Evolutionary conservation across 2,113 vertebrate genomes (phyloP), one percentile per base, ranked within the genome.

Genomic region (Craseonycteris thonglongyai): DNA sequence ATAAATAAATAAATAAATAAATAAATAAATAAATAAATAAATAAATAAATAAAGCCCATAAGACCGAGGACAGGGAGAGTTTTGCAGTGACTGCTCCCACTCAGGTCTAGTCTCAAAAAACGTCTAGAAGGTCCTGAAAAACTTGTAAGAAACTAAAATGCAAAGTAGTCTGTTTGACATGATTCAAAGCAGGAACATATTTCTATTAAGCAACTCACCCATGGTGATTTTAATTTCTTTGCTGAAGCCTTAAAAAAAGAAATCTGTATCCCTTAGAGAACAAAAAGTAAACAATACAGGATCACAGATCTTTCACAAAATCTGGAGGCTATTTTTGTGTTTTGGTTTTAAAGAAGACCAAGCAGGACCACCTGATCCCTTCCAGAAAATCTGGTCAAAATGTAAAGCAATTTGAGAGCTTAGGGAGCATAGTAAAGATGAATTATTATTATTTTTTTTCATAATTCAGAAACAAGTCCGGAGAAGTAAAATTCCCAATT

Each of bases 201-300:
- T 95, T 86, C 94, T 93, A 7, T 61, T 51, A 42, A 72, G 16
- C 14, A 83, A 90, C 15, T 9, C 72, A 75, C 7, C 49, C 2
- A 16, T 61, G 30, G 14, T 83, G 47, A 72, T 65, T 93, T 83
- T 90, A 88, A 80, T 83, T 81, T 88, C 40, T 94, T 90, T 78
- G 35, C 5, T 51, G 10, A 95, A 88, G 38, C 54, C 18, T 49
- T 79, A 40, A 30, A 85, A 78, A 80, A 59, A 76, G n/a, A 74
- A 45, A 35, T 24, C 16, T 16, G 59, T 47, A 63, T 47, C 4
- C 26, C 33, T 61, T 76, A 88, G 30, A 85, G 66, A 56, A 49
- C 19, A 95, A 90, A 92, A 96, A 90, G 47, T 49, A 84, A 88
- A 40, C 9, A 40, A 63, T 42, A 79, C 1, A 83, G 85, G 78